phyloP scores from a whole-genome alignment of 2,113 vertebrate species.

The Lampris incognitus region DNA sequence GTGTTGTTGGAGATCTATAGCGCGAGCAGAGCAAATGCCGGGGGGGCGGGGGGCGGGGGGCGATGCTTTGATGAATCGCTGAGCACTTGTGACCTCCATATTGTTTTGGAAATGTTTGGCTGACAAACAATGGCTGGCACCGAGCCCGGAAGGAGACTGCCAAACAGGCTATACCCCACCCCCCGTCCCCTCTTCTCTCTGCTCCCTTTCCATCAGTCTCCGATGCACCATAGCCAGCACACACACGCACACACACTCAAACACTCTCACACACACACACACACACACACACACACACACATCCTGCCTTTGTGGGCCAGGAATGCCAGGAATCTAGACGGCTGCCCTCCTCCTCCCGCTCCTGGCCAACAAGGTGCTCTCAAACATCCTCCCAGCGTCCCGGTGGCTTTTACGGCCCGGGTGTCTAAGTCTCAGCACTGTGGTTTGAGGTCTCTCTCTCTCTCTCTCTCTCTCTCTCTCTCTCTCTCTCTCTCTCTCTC shows the following conservation, averaged over 20 bases:
- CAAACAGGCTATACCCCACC: conserved; percentile 55
- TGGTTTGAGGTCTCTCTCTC: conserved; percentile 20
- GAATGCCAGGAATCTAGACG: conserved; percentile 80
- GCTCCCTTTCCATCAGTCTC: conserved; percentile 60
- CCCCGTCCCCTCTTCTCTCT: not conserved
- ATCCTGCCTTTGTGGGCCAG: conserved; percentile 85
- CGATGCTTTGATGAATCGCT: conserved; percentile 40
- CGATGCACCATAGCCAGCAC: conserved; percentile 55
- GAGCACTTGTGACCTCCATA: conserved; percentile 56
- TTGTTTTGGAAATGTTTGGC: conserved; percentile 80
- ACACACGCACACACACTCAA: conserved; percentile 8
- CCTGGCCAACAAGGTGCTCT: conserved; percentile 65
- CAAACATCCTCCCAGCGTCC: conserved; percentile 7
- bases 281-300: conserved; percentile 43
- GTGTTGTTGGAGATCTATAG: conserved; percentile 13
- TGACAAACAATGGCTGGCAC: conserved; percentile 80
- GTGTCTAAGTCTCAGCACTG: conserved; percentile 8
- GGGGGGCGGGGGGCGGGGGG: not conserved
- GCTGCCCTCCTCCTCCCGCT: conserved; percentile 41
- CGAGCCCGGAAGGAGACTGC: conserved; percentile 51
- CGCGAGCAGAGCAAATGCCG: conserved; percentile 40
- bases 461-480: conserved; percentile 5
- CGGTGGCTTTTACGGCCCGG: conserved; percentile 30
- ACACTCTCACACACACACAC: too few species aligned
- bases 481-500: not conserved